phyloP scores from a whole-genome alignment of 2,113 vertebrate species.

The Stictonetta naevosa region DNA sequence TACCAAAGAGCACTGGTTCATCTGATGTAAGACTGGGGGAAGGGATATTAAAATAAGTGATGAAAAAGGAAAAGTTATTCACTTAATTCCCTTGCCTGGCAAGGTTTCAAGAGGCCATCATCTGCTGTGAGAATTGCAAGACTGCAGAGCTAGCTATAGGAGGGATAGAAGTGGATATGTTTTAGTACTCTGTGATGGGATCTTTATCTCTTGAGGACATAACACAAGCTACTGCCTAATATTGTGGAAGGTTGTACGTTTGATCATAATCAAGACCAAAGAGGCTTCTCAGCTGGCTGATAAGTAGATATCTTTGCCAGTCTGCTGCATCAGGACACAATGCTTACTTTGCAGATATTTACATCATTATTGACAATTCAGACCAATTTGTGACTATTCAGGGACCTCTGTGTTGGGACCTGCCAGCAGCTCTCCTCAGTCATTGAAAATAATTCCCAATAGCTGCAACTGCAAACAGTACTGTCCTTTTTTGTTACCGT shows the following conservation, averaged over 20 bases:
- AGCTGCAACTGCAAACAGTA: fast-evolving
- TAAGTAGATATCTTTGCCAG: neutral
- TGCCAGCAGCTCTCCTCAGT: neutral
- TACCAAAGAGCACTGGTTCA: neutral
- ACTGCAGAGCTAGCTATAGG: neutral
- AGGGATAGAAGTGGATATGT: neutral
- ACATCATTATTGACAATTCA: neutral
- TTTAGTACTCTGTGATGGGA: neutral
- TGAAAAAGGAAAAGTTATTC: neutral
- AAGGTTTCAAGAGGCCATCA: neutral
- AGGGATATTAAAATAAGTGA: neutral
- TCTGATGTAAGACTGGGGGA: neutral
- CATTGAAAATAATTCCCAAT: neutral
- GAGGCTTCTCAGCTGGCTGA: neutral
- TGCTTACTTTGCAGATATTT: neutral
- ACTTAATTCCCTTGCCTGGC: neutral
- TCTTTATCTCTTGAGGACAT: neutral
- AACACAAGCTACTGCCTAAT: neutral
- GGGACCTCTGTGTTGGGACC: neutral
- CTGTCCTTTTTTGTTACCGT: neutral
- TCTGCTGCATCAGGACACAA: neutral
- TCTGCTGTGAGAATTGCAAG: neutral
- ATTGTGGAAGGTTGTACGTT: neutral
- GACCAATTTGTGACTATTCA: neutral
- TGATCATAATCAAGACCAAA: neutral